A percentile compares a stretch with the other conserved stretches of the same genome.
phyloP scores from a whole-genome alignment of 2,888 invertebrate species.

The Eilema griseolum region DNA sequence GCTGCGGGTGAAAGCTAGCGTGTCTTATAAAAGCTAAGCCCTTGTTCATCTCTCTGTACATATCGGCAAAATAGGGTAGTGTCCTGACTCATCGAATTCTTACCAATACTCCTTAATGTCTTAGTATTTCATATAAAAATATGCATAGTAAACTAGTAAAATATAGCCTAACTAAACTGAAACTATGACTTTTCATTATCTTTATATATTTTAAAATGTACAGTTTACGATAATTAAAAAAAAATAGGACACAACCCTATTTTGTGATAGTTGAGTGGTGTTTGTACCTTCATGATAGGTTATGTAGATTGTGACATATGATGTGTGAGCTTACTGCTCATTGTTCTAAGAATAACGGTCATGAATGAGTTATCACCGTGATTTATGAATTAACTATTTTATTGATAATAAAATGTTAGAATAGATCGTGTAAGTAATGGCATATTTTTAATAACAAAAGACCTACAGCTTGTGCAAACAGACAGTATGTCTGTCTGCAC shows the following conservation, averaged over 20 bases:
- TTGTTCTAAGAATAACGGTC: conserved; percentile 12
- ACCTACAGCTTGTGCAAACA: not conserved
- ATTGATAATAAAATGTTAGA: not conserved
- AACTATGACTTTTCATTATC: too few relatives aligned
- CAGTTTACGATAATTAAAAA: too few relatives aligned
- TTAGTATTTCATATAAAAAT: too few relatives aligned
- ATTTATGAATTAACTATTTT: not conserved
- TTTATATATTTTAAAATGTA: too few relatives aligned
- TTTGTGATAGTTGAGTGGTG: not conserved
- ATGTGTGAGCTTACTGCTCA: not conserved
- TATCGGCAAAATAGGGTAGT: too few relatives aligned
- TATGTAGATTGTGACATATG: not conserved
- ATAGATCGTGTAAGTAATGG: not conserved
- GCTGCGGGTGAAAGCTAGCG: too few relatives aligned
- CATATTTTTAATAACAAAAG: not conserved
- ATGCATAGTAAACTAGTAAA: too few relatives aligned
- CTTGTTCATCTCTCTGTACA: not conserved
- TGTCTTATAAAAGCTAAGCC: not conserved
- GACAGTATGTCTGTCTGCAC: too few relatives aligned
- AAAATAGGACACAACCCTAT: too few relatives aligned
- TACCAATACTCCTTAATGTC: too few relatives aligned
- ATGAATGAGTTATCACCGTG: not conserved
- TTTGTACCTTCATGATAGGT: not conserved
- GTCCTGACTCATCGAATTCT: too few relatives aligned
- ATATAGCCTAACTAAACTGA: too few relatives aligned